Evolutionary conservation across 2,888 invertebrate genomes (phyloP).

Genomic region (Malthinus seriepunctatus): DNA sequence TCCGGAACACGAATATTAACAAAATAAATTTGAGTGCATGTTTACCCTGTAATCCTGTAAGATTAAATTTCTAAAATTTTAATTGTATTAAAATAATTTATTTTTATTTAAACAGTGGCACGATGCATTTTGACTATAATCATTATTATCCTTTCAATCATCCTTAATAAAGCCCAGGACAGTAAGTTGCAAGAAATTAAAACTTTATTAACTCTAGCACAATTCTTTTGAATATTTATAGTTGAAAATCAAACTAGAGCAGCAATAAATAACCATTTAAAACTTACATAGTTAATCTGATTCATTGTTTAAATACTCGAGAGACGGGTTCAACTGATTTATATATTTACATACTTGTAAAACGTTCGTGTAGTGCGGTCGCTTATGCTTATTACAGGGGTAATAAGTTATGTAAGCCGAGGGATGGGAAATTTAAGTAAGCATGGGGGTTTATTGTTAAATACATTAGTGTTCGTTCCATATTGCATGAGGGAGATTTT

Average conservation of each 20-base stretch:
- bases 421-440: conserved; percentile 21
- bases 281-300: conserved; percentile 26
- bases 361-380: conserved; percentile 27
- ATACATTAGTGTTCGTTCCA: conserved; percentile 14
- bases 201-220: conserved; percentile 1
- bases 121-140: no score
- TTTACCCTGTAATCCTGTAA: no score
- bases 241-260: conserved; percentile 32
- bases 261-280: conserved; percentile 30
- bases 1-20: no score
- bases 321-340: conserved; percentile 35
- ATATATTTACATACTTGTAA: conserved; percentile 39
- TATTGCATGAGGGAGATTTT: conserved; percentile 22
- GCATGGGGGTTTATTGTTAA: conserved; percentile 35
- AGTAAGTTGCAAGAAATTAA: conserved; percentile 8
- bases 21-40: no score
- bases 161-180: neutral
- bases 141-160: no score
- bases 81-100: no score
- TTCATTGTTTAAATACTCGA: conserved; percentile 32
- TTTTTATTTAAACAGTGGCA: no score
- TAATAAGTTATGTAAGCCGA: conserved; percentile 22
- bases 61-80: no score
- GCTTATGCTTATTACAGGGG: conserved; percentile 27
- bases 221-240: conserved; percentile 23